Evolutionary conservation across 2,797 vertebrate species (phyloP).

Genomic region (Capromys pilorides): DNA sequence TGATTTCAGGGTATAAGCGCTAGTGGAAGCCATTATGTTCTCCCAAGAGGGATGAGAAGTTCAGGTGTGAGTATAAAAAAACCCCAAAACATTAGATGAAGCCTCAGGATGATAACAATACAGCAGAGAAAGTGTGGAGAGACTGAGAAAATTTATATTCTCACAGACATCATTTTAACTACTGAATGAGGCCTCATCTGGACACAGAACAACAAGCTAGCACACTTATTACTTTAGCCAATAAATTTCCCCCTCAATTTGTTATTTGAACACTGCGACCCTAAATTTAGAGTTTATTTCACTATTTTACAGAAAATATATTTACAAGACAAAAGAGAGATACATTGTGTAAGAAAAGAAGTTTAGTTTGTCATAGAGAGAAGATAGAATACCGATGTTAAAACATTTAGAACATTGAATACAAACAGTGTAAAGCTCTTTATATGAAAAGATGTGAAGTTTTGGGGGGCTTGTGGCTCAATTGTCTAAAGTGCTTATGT

Average conservation of each 20-base stretch:
- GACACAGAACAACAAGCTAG: background rate
- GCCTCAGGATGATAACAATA: background rate
- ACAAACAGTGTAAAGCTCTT: background rate
- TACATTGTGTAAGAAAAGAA: background rate
- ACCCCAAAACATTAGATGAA: background rate
- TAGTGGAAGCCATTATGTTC: background rate
- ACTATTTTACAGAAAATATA: background rate
- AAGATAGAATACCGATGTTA: background rate
- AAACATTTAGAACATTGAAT: background rate
- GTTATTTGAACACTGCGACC: background rate
- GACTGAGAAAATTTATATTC: background rate
- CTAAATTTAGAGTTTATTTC: background rate
- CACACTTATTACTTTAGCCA: background rate
- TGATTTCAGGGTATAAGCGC: background rate
- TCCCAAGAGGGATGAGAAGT: background rate
- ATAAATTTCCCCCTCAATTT: background rate
- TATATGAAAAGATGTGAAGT: background rate
- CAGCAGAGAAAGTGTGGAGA: background rate
- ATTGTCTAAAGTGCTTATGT: too few species aligned
- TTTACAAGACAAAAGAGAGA: background rate
- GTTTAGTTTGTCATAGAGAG: background rate
- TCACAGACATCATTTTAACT: background rate
- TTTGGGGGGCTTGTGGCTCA: background rate
- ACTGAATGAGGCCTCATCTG: background rate
- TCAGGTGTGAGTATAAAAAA: background rate